These are phyloP conservation scores for Lipotes vexillifer DNA, from an alignment of 2,113 vertebrate species.

Conservation along the genomic window DNA sequence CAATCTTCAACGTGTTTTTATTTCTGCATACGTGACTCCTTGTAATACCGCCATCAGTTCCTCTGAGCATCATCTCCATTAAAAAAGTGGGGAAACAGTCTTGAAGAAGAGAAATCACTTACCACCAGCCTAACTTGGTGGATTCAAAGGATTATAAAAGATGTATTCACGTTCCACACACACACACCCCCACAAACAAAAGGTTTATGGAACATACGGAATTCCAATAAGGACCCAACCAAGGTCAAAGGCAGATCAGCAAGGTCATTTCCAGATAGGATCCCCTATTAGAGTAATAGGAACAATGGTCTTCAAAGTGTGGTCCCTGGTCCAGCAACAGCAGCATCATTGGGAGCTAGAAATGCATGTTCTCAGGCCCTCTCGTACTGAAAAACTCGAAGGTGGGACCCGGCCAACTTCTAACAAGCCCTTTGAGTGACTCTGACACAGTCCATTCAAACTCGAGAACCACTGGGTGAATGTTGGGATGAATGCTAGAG, in stretches of 20 bases:
- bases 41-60: not conserved
- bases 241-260: not conserved
- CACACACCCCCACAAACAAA: not conserved
- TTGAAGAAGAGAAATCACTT: not conserved
- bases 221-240: not conserved
- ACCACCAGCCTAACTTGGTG: not conserved
- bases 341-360: not conserved
- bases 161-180: not conserved
- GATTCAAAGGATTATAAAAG: not conserved
- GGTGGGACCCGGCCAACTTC: too few species aligned
- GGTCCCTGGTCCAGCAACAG: not conserved
- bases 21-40: too few species aligned
- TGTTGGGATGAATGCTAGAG: not conserved
- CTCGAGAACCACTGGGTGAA: rapidly evolving
- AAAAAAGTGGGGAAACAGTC: not conserved
- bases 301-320: not conserved
- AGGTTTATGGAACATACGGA: too few species aligned
- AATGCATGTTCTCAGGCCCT: too few species aligned
- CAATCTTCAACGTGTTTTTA: rapidly evolving
- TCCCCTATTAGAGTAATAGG: rapidly evolving
- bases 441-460: not conserved
- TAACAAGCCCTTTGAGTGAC: not conserved
- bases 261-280: not conserved
- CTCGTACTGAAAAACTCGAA: not conserved
- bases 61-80: not conserved